Base-by-base conservation (phyloP, 2,888 invertebrate species). In the Lithosia quadra region DNA sequence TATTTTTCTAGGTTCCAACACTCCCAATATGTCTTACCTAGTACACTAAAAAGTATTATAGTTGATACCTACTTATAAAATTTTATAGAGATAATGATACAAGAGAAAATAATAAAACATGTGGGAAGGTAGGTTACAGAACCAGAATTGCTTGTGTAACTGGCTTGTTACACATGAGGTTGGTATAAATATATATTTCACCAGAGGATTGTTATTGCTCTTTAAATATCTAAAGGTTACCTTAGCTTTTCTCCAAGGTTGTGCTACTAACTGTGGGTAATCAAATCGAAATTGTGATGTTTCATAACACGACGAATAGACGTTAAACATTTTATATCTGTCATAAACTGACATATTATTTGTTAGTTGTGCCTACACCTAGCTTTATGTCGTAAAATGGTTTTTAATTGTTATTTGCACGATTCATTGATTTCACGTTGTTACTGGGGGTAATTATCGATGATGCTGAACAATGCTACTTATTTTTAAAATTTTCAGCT, bases 141-240 rank as follows among this genome's bases (percentile, higher is more conserved):
- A 73, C 68, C 67, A 68, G 68, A 63, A 78, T 76, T 43, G 55
- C 21, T 59, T 53, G 56, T 65, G 72, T 59, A 49, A 62, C 55
- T 64, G 59, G 33, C 62, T 56, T 58, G 59, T 68, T 58, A 76
- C 49, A 49, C 49, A 49, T n/a, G 56, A 65, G 53, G 59, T 65
- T 63, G 60, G 53, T 66, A 53, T 63, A 7, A 24, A 43, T 67
- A 65, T 22, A 11, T 34, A 57, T 21, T 22, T 33, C 59, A 22
- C n/a, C 49, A 60, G 28, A 61, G 33, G 55, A 72, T 72, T 69
- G 61, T 71, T 70, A 75, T 72, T 69, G 57, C 70, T 61, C 36
- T 75, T 78, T 76, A 78, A 80, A 80, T 72, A 79, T 76, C 67
- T 71, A 68, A 71, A 69, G 70, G 71, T 69, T 67, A 69, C 71